Base-by-base conservation (phyloP, 1,140 invertebrate species). In the Scaptomyza montana region DNA sequence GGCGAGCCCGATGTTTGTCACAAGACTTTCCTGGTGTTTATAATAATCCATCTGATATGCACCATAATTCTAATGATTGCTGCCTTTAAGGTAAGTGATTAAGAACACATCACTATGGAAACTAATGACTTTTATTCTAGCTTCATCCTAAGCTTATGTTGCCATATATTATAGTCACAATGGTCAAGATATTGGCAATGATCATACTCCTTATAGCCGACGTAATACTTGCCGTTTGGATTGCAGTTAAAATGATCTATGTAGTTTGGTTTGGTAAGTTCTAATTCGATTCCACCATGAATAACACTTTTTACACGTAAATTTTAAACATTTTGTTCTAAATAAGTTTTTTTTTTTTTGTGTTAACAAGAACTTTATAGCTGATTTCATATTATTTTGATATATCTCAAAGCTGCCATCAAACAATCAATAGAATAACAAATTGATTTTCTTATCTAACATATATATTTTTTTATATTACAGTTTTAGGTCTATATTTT, bases 1-100 rank as follows among this genome's bases (percentile, higher is more conserved):
- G 80, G 76, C 6, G 16, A 12, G 5, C 84, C 84, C 45, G 76
- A 87, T 68, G 46, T 79, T 1, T 49, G 65, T 6, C 82, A 87
- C 10, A 53, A 60, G 8, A 33, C 82, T 5, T 70, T 71, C 33
- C 8, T 66, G 10, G 43, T 74, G 1, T 89, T 87, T 7, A 64
- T 87, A 19, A 9, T 76, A 21, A 8, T 77, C 3, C 82, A 86
- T 21, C 25, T 81, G 9, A 12, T 64, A 1, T 70, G 67, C 33
- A 55, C 57, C 12, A 16, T 61, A 0, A 25, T 65, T 0, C 6
- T 87, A 30, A 39, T 87, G 2, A n/a, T 62, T 12, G 78, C 65
- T 6, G 25, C 71, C 8, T 0, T 78, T 16, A 54, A 30, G 68
- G 84, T 87, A 47, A 64, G 56, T 39, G 3, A 0, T 8, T 3